These are phyloP conservation scores for Euleptes europaea DNA, from an alignment of 2,113 vertebrate species.

Conservation along the genomic window DNA sequence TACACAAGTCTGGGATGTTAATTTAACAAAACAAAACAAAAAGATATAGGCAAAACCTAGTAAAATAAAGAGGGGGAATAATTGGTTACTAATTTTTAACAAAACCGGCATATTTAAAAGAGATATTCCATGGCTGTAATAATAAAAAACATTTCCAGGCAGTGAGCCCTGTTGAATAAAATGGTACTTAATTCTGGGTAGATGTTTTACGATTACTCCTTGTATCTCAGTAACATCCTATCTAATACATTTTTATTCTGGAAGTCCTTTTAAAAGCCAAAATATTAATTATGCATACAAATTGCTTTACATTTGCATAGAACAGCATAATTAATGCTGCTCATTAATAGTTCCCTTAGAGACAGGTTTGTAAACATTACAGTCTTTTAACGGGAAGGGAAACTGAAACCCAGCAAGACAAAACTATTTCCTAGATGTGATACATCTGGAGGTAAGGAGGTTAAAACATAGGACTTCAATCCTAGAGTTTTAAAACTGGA, in stretches of 20 bases:
- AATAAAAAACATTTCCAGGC: no score
- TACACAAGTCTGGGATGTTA: neutral
- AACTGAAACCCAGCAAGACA: neutral
- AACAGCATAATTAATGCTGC: neutral
- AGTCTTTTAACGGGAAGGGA: conserved; percentile 9
- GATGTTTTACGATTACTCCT: neutral
- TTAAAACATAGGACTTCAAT: neutral
- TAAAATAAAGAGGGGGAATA: neutral
- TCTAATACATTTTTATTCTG: no score
- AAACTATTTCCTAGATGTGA: neutral
- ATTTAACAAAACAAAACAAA: neutral
- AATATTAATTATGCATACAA: neutral
- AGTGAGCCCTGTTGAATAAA: no score
- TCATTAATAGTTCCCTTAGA: neutral
- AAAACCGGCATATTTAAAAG: neutral
- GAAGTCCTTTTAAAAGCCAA: neutral
- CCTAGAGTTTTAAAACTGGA: neutral
- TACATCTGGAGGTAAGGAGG: neutral
- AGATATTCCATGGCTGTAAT: no score
- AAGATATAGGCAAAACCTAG: neutral
- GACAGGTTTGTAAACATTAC: neutral
- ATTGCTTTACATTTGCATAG: neutral
- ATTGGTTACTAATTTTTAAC: neutral
- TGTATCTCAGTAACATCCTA: neutral
- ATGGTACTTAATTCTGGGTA: no score